Conservation (phyloP, 2,888 invertebrate genomes). For the Sinohyriopsis cumingii region DNA sequence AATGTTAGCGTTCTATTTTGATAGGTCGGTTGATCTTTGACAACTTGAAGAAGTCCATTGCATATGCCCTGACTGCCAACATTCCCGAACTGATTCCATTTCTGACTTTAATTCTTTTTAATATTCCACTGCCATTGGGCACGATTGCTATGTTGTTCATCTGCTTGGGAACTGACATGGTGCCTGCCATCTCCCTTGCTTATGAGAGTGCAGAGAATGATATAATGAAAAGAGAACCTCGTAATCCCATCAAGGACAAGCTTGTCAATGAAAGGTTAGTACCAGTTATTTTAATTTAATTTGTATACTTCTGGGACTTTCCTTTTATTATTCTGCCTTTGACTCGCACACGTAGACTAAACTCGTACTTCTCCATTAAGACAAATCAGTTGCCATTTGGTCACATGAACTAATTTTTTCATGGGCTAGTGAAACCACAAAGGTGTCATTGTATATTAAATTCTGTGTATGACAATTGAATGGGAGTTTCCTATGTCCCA, state of each 20-base stretch:
- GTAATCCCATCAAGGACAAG: conserved; percentile 91
- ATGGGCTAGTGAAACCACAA: too few relatives aligned
- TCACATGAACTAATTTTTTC: too few relatives aligned
- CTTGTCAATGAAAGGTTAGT: conserved; percentile 92
- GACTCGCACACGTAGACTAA: too few relatives aligned
- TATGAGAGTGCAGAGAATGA: conserved; percentile 93
- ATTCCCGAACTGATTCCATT: conserved; percentile 99
- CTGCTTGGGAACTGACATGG: conserved; percentile 99
- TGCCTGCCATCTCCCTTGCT: conserved; percentile 93
- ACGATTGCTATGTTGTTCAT: conserved; percentile 98
- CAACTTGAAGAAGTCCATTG: conserved; percentile 98
- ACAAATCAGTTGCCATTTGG: too few relatives aligned
- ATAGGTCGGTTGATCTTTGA: conserved; percentile 87
- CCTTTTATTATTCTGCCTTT: too few relatives aligned
- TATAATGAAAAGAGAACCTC: conserved; percentile 94
- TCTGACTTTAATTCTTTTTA: conserved; percentile 95
- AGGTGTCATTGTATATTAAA: too few relatives aligned
- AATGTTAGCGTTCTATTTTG: conserved; percentile 4
- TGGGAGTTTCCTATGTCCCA: too few relatives aligned
- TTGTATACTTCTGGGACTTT: too few relatives aligned
- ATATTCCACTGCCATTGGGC: conserved; percentile 94
- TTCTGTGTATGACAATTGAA: too few relatives aligned
- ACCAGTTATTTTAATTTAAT: too few relatives aligned
- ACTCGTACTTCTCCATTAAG: too few relatives aligned
- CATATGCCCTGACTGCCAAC: conserved; percentile 96